Evolutionary conservation across 2,113 vertebrate species (phyloP).

Genomic region (Zeus faber): DNA sequence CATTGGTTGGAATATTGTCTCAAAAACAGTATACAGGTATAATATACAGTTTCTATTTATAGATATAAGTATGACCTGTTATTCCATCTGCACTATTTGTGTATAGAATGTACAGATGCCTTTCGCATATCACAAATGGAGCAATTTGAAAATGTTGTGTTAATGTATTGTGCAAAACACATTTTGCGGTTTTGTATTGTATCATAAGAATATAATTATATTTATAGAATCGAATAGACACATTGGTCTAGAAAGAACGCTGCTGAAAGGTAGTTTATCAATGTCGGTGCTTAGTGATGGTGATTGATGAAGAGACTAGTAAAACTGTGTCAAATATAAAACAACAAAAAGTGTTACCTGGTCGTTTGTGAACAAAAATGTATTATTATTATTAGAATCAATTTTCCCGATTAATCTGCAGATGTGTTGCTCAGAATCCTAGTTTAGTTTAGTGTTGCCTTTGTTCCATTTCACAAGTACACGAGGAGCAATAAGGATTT

Average conservation of each 20-base stretch:
- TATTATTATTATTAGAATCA: not conserved
- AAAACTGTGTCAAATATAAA: conserved; percentile 1
- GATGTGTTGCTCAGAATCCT: no score
- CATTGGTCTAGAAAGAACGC: no score
- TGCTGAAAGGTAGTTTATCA: no score
- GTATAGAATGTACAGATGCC: no score
- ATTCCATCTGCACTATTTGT: no score
- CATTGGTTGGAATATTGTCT: not conserved
- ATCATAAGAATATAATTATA: not conserved
- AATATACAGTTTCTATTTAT: not conserved
- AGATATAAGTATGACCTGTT: no score
- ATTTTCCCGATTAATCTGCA: no score
- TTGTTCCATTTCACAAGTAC: conserved; percentile 18
- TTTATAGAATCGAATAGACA: conserved; percentile 20
- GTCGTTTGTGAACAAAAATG: conserved; percentile 1
- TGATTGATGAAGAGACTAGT: conserved; percentile 10
- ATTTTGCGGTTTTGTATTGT: conserved; percentile 1
- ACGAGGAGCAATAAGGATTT: conserved; percentile 43
- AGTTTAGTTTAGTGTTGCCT: conserved; percentile 12
- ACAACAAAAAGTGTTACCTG: no score
- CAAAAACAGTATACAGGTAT: not conserved
- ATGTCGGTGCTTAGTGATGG: no score
- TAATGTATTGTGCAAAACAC: not conserved
- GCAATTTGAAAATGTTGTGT: not conserved
- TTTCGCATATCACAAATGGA: not conserved